Evolutionary conservation across 2,113 vertebrate species (phyloP).

Genomic region (Rousettus leschenaultii): DNA sequence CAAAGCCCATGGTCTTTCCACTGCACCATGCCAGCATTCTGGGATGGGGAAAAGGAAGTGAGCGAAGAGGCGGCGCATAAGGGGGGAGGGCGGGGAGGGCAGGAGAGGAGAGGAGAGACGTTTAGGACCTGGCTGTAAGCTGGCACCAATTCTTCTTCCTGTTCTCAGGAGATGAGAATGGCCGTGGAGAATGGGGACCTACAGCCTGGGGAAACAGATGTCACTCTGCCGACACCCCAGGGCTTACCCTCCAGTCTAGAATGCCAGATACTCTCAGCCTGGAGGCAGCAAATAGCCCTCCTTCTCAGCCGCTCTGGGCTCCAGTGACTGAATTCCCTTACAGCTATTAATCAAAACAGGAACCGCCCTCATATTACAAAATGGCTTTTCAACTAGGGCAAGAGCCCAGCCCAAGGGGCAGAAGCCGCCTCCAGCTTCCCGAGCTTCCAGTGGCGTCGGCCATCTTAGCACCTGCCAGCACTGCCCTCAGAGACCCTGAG

Average conservation of each 20-base stretch:
- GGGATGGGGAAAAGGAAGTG: neutral
- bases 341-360: conserved; percentile 25
- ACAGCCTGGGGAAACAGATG: neutral
- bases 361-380: conserved; percentile 27
- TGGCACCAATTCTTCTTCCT: conserved; percentile 25
- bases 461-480: neutral
- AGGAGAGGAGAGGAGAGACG: neutral
- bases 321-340: conserved; percentile 12
- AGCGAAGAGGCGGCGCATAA: neutral
- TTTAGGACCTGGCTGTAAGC: conserved; percentile 14
- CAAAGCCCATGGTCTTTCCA: conserved; percentile 70
- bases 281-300: conserved; percentile 14
- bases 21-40: conserved; percentile 60
- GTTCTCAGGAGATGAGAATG: conserved; percentile 3
- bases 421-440: neutral
- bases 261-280: conserved; percentile 23
- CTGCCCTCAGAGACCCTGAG: neutral
- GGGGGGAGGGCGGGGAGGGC: neutral
- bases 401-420: neutral
- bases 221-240: neutral
- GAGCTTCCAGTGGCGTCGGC: neutral
- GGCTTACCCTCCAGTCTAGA: neutral
- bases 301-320: conserved; percentile 4
- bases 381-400: conserved; percentile 25
- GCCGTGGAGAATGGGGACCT: neutral